Percentiles rank a stretch among this genome's conserved stretches.
Conservation (phyloP, 1,140 invertebrate genomes). For the Heliconius hewitsoni region DNA sequence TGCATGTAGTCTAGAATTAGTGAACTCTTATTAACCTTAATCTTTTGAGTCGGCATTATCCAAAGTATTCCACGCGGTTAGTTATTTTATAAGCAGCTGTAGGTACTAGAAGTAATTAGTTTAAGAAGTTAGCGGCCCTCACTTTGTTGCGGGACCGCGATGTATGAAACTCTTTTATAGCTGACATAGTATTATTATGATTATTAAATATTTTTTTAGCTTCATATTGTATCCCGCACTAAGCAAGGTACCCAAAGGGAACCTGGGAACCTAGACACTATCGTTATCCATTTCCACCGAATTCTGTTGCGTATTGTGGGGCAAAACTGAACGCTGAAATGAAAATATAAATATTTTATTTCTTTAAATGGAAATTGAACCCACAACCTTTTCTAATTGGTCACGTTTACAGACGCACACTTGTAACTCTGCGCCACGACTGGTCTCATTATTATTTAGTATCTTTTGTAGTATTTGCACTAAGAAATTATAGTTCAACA, state of each 20-base stretch:
- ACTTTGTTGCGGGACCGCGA: conserved; percentile 16
- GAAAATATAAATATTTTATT: no score
- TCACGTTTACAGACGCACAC: no score
- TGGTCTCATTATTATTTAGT: not conserved
- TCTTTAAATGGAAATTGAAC: no score
- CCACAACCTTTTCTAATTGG: no score
- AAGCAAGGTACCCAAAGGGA: no score
- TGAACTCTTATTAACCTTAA: conserved; percentile 26
- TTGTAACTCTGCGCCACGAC: no score
- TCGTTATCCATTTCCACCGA: no score
- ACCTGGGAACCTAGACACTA: no score
- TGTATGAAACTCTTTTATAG: conserved; percentile 23
- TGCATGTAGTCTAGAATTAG: conserved; percentile 15
- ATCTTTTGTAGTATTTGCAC: not conserved
- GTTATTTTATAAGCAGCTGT: conserved; percentile 12
- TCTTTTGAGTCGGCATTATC: conserved; percentile 19
- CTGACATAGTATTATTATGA: not conserved
- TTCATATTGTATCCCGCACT: no score
- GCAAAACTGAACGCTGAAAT: no score
- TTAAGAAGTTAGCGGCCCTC: conserved; percentile 23
- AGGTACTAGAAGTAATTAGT: conserved; percentile 21
- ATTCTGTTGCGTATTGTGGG: no score
- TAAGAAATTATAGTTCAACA: not conserved
- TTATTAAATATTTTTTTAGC: not conserved
- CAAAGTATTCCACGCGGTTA: conserved; percentile 23